Evolutionary conservation across 2,888 invertebrate genomes (phyloP).

Genomic region (Acrobasis consociella): DNA sequence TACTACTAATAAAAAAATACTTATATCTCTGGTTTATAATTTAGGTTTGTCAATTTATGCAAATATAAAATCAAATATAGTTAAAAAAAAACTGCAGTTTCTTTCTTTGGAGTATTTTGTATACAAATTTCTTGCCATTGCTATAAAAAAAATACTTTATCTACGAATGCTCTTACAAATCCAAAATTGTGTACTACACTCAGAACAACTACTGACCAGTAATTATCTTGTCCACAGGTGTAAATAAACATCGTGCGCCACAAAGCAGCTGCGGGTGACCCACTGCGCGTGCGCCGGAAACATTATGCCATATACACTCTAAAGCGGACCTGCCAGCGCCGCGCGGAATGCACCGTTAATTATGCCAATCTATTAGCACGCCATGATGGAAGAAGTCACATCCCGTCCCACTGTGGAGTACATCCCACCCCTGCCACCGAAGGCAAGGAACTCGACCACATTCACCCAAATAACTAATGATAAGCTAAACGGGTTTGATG

Average conservation of each 20-base stretch:
- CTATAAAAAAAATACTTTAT: too few relatives aligned
- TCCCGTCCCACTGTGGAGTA: constrained; percentile 71
- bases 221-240: constrained; percentile 65
- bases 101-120: too few relatives aligned
- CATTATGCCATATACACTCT: constrained; percentile 78
- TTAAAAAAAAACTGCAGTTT: too few relatives aligned
- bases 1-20: too few relatives aligned
- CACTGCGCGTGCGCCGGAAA: constrained; percentile 72
- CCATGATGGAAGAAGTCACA: constrained; percentile 80
- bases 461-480: constrained; percentile 73
- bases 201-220: constrained; percentile 32
- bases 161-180: background rate
- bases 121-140: too few relatives aligned
- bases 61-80: too few relatives aligned
- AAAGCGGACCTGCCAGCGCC: constrained; percentile 69
- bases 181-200: constrained; percentile 5
- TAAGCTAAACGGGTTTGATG: constrained; percentile 62
- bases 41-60: too few relatives aligned
- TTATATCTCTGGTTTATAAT: too few relatives aligned
- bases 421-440: constrained; percentile 83
- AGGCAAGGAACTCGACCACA: constrained; percentile 75
- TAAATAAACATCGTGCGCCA: constrained; percentile 51
- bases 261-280: constrained; percentile 65
- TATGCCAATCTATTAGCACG: constrained; percentile 72
- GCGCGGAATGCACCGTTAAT: constrained; percentile 68